A percentile compares a stretch with the other conserved stretches of the same genome.
Evolutionary conservation across 1,140 invertebrate species (phyloP).

Genomic region (Ditylenchus dipsaci): DNA sequence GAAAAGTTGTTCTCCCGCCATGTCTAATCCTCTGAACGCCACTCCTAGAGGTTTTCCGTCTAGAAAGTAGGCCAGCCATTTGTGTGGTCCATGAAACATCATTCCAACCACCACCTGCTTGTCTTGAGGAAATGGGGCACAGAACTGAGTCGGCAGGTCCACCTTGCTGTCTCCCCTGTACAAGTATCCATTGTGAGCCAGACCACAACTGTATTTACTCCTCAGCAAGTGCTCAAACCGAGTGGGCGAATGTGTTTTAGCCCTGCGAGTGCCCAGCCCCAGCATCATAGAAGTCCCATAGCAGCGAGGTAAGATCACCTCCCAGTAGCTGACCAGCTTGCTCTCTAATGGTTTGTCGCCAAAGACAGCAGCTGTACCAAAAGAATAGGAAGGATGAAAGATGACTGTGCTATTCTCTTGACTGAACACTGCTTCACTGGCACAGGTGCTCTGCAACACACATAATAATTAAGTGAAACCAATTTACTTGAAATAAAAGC

Average conservation of each 20-base stretch:
- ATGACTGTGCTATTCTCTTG: constrained; percentile 11
- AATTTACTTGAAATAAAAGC: too few species aligned
- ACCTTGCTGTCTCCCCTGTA: not conserved
- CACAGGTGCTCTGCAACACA: not conserved
- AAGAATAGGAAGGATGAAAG: constrained; percentile 27
- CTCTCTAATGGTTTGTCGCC: constrained; percentile 9
- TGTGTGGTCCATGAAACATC: constrained; percentile 29
- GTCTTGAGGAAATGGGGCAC: constrained; percentile 2
- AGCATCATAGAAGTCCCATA: constrained; percentile 43
- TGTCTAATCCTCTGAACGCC: constrained; percentile 24
- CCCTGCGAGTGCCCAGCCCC: constrained; percentile 18
- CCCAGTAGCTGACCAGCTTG: constrained; percentile 30
- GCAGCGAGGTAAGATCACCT: constrained; percentile 19
- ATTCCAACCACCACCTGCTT: constrained; percentile 19
- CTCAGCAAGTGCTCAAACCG: constrained; percentile 36
- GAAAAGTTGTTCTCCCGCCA: constrained; percentile 19
- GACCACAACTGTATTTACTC: constrained; percentile 9
- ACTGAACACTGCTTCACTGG: not conserved
- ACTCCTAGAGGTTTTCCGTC: constrained; percentile 23
- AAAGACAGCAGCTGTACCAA: constrained; percentile 32
- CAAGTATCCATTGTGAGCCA: constrained; percentile 31
- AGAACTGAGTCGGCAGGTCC: not conserved
- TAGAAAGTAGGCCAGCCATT: constrained; percentile 28
- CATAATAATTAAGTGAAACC: too few species aligned
- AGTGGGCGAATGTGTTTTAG: constrained; percentile 4